Evolutionary conservation across 1,140 invertebrate species (phyloP).

Genomic region (Brachionus rubens): DNA sequence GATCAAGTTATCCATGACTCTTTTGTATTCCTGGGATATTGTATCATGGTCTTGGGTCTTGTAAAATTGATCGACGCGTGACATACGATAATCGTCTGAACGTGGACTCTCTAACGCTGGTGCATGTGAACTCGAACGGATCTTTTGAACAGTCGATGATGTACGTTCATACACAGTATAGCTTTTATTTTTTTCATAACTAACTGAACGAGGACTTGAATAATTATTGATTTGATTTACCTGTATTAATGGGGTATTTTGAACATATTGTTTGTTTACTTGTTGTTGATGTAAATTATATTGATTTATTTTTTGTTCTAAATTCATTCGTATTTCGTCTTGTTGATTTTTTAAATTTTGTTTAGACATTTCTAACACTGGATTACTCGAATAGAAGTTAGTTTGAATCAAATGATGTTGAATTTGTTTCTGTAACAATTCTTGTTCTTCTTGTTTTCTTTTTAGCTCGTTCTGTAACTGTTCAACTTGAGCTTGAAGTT

Average conservation of each 20-base stretch:
- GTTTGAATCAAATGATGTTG: neutral
- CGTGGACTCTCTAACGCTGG: neutral
- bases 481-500: neutral
- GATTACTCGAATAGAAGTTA: neutral
- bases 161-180: neutral
- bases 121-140: neutral
- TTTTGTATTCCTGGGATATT: neutral
- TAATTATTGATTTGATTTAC: too few species aligned
- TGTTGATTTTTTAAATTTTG: neutral
- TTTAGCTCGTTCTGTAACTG: neutral
- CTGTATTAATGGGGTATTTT: too few species aligned
- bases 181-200: conserved; percentile 14
- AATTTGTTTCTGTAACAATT: neutral
- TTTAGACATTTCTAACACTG: neutral
- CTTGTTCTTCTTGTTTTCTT: conserved; percentile 1
- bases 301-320: neutral
- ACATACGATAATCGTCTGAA: neutral
- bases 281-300: neutral
- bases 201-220: neutral
- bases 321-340: conserved; percentile 1
- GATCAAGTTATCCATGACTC: neutral
- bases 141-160: neutral
- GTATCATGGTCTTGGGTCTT: neutral
- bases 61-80: neutral
- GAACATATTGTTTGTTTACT: too few species aligned